Conservation (phyloP, 2,888 invertebrate genomes). For the Cacoxenus indagator region DNA sequence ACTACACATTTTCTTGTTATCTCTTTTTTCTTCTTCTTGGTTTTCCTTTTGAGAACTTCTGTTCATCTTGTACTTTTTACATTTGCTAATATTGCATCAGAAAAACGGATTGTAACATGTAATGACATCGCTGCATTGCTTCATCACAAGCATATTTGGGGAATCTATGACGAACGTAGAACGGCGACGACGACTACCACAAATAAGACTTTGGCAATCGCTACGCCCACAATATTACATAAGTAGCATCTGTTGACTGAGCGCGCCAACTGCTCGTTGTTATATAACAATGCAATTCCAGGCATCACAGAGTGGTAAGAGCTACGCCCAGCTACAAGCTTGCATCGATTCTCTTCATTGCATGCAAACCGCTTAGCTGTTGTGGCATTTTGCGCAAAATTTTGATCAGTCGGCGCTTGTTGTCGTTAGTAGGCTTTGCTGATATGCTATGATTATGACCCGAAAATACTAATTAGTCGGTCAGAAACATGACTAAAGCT, state of each 20-base stretch:
- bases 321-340: too few relatives aligned
- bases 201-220: too few relatives aligned
- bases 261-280: background rate
- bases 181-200: background rate
- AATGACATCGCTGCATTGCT: constrained; percentile 3
- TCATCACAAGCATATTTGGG: background rate
- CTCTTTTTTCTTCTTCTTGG: background rate
- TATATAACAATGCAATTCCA: background rate
- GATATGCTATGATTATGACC: background rate
- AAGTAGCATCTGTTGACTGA: background rate
- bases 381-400: background rate
- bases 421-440: background rate
- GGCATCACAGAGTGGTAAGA: too few relatives aligned
- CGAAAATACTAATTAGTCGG: background rate
- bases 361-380: background rate
- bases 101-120: background rate
- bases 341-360: background rate
- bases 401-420: background rate
- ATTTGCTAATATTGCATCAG: constrained; percentile 10
- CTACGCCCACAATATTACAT: background rate
- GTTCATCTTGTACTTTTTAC: too few relatives aligned
- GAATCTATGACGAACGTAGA: background rate
- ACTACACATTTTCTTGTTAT: background rate
- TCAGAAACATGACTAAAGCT: background rate
- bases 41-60: background rate